Conservation (phyloP, 2,797 vertebrate genomes). For the Synaphobranchus kaupii region DNA sequence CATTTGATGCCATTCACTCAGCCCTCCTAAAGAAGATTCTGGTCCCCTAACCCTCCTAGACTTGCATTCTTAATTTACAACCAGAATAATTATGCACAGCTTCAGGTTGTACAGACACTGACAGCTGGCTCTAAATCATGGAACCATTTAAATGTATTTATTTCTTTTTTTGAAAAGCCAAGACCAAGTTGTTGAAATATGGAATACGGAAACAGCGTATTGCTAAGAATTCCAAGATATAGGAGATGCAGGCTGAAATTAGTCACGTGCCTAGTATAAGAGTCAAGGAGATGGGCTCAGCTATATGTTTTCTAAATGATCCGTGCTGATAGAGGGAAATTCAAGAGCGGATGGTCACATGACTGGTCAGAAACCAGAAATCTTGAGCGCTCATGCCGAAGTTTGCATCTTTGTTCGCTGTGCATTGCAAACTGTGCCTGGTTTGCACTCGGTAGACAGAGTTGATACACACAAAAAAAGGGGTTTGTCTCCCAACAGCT, state of each 20-base stretch:
- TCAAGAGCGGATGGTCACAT: background rate
- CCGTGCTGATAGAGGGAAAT: background rate
- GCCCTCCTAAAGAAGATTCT: background rate
- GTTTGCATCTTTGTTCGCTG: background rate
- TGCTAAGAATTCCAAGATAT: background rate
- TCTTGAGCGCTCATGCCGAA: background rate
- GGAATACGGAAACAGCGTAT: too few relatives aligned
- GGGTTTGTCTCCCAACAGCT: constrained; percentile 21
- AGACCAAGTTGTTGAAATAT: too few relatives aligned
- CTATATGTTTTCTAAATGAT: background rate
- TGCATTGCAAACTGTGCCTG: constrained; percentile 3
- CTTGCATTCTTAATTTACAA: background rate
- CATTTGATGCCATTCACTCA: background rate
- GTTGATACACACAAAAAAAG: background rate
- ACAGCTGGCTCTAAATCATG: background rate
- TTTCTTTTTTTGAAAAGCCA: too few relatives aligned
- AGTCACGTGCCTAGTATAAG: background rate
- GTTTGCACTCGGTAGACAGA: background rate
- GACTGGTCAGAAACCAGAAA: background rate
- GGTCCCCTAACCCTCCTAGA: background rate
- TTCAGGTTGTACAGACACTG: background rate
- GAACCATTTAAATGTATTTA: background rate
- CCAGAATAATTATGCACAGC: background rate
- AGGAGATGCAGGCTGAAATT: background rate
- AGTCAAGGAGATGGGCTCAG: background rate